Percentiles rank a stretch among this genome's conserved stretches.
Conservation (phyloP, 2,888 invertebrate species). For the Acleris holmiana region DNA sequence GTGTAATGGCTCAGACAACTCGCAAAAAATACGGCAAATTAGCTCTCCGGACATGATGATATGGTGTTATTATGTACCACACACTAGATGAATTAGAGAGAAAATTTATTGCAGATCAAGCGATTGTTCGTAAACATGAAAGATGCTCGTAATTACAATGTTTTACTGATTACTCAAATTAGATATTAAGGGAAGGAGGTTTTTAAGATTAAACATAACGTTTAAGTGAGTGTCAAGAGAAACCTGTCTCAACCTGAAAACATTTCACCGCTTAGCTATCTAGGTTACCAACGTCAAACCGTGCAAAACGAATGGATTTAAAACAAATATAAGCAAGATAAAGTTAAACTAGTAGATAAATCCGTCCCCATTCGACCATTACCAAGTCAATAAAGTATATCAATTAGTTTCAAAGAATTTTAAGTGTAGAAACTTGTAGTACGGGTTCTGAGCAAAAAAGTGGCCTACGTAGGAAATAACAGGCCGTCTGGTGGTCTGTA, state of each 20-base stretch:
- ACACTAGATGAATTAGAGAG: constrained; percentile 2
- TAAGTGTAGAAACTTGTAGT: constrained; percentile 37
- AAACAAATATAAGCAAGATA: constrained; percentile 35
- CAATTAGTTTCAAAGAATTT: constrained; percentile 38
- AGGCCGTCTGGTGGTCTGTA: constrained; percentile 36
- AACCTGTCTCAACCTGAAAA: not conserved
- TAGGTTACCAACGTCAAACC: constrained; percentile 2
- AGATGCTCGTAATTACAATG: too few relatives aligned
- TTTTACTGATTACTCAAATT: too few relatives aligned
- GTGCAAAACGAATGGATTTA: constrained; percentile 18
- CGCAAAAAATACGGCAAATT: constrained; percentile 36
- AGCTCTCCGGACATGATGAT: constrained; percentile 18
- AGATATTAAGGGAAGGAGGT: too few relatives aligned
- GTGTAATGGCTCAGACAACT: constrained; percentile 29
- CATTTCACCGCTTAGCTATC: not conserved
- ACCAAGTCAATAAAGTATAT: constrained; percentile 37
- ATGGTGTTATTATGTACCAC: constrained; percentile 18
- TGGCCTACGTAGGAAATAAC: constrained; percentile 34
- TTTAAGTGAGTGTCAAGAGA: not conserved
- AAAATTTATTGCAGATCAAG: not conserved
- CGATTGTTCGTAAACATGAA: too few relatives aligned
- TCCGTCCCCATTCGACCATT: constrained; percentile 30
- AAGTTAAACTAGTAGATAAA: constrained; percentile 34
- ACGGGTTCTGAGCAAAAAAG: constrained; percentile 35
- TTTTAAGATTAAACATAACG: too few relatives aligned